Base-by-base conservation (phyloP, 2,888 invertebrate genomes). In the Drosophila cracens region DNA sequence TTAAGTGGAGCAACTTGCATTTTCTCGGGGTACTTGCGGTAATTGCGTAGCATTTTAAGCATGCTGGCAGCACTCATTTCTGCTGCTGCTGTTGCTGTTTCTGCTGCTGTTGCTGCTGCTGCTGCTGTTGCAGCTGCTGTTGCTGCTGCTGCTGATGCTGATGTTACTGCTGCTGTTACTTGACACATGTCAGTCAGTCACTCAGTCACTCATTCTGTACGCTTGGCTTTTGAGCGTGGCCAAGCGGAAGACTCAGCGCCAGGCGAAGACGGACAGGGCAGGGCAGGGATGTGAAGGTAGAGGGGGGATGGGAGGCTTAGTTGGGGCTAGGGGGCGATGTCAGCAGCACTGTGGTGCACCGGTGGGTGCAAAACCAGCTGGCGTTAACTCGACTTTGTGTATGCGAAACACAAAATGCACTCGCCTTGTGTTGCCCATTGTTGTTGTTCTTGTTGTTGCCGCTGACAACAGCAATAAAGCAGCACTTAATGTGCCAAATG, bases 171-270 rank as follows among this genome's bases (percentile, higher is more conserved):
- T 75, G 70, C 81, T 88, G 74, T 85, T 85, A 85, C 89, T 85
- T 85, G 85, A 85, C 89, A 85, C 89, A 89, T 85, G 85, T 84
- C 85, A 84, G 80, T 87, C 89, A 87, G 70, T 76, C 83, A 86
- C 58, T 70, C 83, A 75, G 75, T 77, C 72, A 76, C 53, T 75
- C 68, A 62, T 68, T 75, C 74, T 40, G 51, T 43, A 76, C 58
- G 62, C 73, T 76, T 74, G 81, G 70, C 79, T 79, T 70, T 75
- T 54, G 68, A 71, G 70, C 63, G 59, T 65, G 71, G 65, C 65
- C 74, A 82, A 72, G 70, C 70, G 80, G 52, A 70, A 82, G 70
- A 71, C 67, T 51, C 65, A 46, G 60, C 29, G 33, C 7, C 21
- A 31, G 18, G 8, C 36, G 21, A 68, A 33, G 34, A 38, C 49